Evolutionary conservation across 1,140 invertebrate genomes (phyloP), one percentile per base, ranked within the genome.

Genomic region (Philopotamus ludificatus): DNA sequence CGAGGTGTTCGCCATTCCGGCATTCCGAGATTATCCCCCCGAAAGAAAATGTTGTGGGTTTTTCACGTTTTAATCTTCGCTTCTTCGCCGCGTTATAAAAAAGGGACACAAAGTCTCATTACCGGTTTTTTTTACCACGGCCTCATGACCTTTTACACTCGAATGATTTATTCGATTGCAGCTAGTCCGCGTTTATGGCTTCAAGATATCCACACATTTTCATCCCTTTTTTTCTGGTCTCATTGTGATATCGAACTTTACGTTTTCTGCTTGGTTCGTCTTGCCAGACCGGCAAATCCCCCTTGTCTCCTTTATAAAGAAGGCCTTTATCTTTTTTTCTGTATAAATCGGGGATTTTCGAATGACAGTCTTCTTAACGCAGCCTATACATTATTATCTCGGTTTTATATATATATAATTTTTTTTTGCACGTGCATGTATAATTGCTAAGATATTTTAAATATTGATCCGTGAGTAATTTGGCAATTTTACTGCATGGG

Each of bases 101-200:
- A 42, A 54, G 34, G 41, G 54, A 58, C 54, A 58, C 28, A 58
- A 58, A 44, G 34, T 44, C 54, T 58, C 54, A 58, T 58, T 58
- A 58, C 54, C 20, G 54, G 34, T 42, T 44, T 44, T 44, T 58
- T 41, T n/a, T n/a, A n/a, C n/a, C n/a, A n/a, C 34, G 18, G 41
- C 54, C 34, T 58, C 23, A 42, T 41, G 54, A 58, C 34, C 51
- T 54, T 58, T 58, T 58, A 44, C 54, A 44, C 34, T 42, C 20
- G 54, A 58, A 58, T 44, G 54, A 58, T 58, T 58, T 58, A 58
- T 58, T 44, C 54, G 54, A 58, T 58, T 58, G 54, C 54, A 58
- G 54, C 34, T 26, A 34, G 51, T 58, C 34, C 25, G 54, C 54
- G 34, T 25, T 58, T 34, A 25, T n/a, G 21, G 41, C 23, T 34